Evolutionary conservation across 2,797 vertebrate genomes (phyloP), one percentile per base, ranked within the genome.

Genomic region (Loriculus beryllinus): DNA sequence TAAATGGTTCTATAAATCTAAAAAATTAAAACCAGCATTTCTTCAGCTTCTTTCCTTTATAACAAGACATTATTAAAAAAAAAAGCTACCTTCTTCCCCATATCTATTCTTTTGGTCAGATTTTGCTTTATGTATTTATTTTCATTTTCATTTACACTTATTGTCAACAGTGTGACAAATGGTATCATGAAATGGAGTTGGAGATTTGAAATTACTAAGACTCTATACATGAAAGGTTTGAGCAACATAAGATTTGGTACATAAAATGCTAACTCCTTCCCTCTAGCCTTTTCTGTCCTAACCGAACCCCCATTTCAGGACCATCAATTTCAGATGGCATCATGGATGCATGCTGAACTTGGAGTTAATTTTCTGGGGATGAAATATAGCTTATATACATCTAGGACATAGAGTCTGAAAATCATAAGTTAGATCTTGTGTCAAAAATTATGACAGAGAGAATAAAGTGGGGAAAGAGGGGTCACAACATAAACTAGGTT

Each of bases 131-230:
- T 63, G 18, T 42, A 31, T 23, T 90, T 65, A 48, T 79, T 92
- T 87, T 77, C 14, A 37, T 56, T 88, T 91, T 90, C n/a, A 31
- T 83, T 88, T 62, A 48, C 15, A 51, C 21, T 70, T 52, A 71
- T 71, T 91, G 91, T 95, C 90, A 84, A 71, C 64, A 92, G 10
- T 16, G 56, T 83, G 56, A 79, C 35, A 90, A 94, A 84, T 37
- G 12, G 42, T 37, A 82, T 14, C 64, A 43, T 68, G 37, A 43
- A 63, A 81, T 1, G 26, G 80, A 93, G 71, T 72, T 7, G 3
- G 57, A 85, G 43, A 90, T 57, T 54, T 81, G 14, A 94, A 91
- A 57, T 84, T 94, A 89, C 82, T 90, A 78, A 94, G 93, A 12
- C 40, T 45, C 10, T 56, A 42, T 43, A 26, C 21, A 92, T 4